A percentile compares a stretch with the other conserved stretches of the same genome.
These are phyloP conservation scores for Proales similis DNA, from an alignment of 1,140 invertebrate species.

Conservation along the genomic window DNA sequence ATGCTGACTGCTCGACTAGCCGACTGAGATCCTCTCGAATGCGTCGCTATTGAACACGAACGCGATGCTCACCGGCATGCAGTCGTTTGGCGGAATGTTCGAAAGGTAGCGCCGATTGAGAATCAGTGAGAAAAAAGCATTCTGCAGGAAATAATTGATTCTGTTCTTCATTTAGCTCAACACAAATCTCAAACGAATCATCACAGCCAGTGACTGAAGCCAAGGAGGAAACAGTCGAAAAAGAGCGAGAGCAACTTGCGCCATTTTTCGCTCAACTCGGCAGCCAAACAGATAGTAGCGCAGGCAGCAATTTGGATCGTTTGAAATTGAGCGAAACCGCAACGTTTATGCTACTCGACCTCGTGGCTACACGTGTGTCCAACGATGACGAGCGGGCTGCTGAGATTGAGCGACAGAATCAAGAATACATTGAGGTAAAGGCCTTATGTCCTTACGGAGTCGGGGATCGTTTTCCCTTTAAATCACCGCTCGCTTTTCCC, in stretches of 20 bases:
- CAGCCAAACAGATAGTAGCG: conserved; percentile 8
- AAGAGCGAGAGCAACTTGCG: conserved; percentile 19
- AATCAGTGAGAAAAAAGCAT: too few relatives aligned
- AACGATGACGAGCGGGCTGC: conserved; percentile 45
- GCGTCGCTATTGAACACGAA: conserved; percentile 26
- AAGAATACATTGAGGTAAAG: conserved; percentile 46
- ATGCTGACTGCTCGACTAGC: neutral
- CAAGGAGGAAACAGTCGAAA: neutral
- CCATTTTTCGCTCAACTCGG: neutral
- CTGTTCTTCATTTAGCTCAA: conserved; percentile 24
- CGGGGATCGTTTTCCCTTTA: neutral
- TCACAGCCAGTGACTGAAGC: conserved; percentile 7
- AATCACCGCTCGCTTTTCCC: neutral
- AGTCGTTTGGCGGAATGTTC: conserved; percentile 33
- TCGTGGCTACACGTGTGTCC: conserved; percentile 46
- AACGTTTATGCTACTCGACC: conserved; percentile 49
- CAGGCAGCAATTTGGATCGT: conserved; percentile 41
- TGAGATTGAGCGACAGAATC: conserved; percentile 43
- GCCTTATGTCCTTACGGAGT: neutral
- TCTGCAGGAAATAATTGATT: too few relatives aligned
- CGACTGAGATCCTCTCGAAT: conserved; percentile 25
- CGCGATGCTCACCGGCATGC: conserved; percentile 21
- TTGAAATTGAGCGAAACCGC: conserved; percentile 48
- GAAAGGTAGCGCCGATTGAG: too few relatives aligned
- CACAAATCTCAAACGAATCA: conserved; percentile 30